Conservation (phyloP, 2,113 vertebrate genomes). For the Paramisgurnus dabryanus region DNA sequence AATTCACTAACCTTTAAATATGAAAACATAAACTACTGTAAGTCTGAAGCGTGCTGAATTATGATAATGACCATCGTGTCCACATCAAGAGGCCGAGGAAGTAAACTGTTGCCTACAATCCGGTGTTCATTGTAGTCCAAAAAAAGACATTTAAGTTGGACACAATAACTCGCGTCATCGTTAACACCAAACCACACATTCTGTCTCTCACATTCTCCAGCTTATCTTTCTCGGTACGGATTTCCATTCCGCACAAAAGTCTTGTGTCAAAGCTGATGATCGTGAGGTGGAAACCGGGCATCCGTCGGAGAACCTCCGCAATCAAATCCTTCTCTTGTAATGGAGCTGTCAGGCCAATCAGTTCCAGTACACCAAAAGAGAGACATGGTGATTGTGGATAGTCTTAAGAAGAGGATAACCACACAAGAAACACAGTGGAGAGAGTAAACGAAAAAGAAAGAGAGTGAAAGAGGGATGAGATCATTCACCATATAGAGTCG, state of each 20-base stretch:
- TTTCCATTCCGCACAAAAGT: constrained; percentile 23
- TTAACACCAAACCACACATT: no score
- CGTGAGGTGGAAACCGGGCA: constrained; percentile 52
- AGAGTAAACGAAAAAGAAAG: background rate
- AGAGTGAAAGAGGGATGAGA: constrained; percentile 8
- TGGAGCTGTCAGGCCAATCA: constrained; percentile 73
- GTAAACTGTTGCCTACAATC: no score
- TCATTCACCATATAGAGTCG: background rate
- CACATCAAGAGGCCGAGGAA: no score
- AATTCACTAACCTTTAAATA: no score
- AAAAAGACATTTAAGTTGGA: no score
- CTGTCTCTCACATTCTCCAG: background rate
- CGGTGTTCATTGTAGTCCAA: no score
- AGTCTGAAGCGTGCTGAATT: no score
- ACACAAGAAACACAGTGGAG: background rate
- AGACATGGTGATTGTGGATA: constrained; percentile 44
- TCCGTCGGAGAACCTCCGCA: constrained; percentile 58
- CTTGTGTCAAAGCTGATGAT: constrained; percentile 19
- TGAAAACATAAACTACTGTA: no score
- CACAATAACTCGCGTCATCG: no score
- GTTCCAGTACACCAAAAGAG: constrained; percentile 52
- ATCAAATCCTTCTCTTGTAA: constrained; percentile 68
- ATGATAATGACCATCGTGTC: no score
- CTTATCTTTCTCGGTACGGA: background rate
- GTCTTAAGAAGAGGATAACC: constrained; percentile 60